These are phyloP conservation scores for Bos taurus DNA, from an alignment of 2,113 vertebrate species.

Conservation along the genomic window ARS-UCD2.0 NC_037346.1:45541501-45542000, in stretches of 20 bases:
- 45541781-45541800: neutral
- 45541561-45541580: neutral
- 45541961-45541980: no score
- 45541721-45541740: neutral
- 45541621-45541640: neutral
- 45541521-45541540: neutral
- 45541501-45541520: neutral
- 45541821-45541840: neutral
- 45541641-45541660: neutral
- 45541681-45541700: neutral
- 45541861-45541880: neutral
- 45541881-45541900: no score
- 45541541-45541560: neutral
- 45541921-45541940: neutral
- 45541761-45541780: neutral
- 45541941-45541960: no score
- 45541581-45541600: neutral
- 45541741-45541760: neutral
- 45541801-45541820: neutral
- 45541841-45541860: neutral
- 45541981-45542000: no score
- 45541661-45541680: neutral
- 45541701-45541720: neutral
- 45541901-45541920: no score
- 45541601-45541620: constrained; percentile 23